These are phyloP conservation scores for Hipposideros armiger DNA, from an alignment of 2,113 vertebrate genomes.

Conservation along the genomic window DNA sequence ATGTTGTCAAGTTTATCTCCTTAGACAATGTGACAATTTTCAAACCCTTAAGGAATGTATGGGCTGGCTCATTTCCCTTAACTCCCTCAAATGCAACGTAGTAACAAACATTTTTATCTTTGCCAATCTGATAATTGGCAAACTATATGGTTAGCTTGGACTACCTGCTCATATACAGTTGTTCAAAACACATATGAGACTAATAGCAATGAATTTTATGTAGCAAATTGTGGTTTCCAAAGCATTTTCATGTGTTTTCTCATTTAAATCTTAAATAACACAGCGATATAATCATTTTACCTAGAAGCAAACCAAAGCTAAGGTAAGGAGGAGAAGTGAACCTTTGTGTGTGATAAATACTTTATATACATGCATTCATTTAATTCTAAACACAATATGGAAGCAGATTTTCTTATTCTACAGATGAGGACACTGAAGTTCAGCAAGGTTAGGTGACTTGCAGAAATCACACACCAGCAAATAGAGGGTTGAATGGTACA, in stretches of 20 bases:
- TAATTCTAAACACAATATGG: neutral
- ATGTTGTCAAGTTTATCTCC: neutral
- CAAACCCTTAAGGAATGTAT: neutral
- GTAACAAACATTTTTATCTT: neutral
- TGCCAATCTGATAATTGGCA: neutral
- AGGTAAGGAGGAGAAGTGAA: neutral
- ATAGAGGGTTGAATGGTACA: too few relatives aligned
- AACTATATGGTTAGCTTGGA: neutral
- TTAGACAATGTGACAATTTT: neutral
- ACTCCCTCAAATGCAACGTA: neutral
- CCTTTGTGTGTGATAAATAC: neutral
- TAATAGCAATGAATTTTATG: neutral
- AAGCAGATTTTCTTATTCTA: constrained; percentile 16
- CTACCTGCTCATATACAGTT: neutral
- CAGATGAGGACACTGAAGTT: neutral
- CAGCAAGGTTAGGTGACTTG: neutral
- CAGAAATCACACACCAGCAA: neutral
- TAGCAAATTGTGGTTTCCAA: neutral
- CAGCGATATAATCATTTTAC: constrained; percentile 4
- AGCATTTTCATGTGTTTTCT: neutral
- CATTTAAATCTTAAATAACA: constrained; percentile 14
- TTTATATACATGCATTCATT: neutral
- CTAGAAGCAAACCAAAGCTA: constrained; percentile 11
- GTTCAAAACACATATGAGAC: constrained; percentile 41
- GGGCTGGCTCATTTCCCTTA: neutral